Evolutionary conservation across 2,113 vertebrate species (phyloP).

Genomic region (Cynoglossus semilaevis): DNA sequence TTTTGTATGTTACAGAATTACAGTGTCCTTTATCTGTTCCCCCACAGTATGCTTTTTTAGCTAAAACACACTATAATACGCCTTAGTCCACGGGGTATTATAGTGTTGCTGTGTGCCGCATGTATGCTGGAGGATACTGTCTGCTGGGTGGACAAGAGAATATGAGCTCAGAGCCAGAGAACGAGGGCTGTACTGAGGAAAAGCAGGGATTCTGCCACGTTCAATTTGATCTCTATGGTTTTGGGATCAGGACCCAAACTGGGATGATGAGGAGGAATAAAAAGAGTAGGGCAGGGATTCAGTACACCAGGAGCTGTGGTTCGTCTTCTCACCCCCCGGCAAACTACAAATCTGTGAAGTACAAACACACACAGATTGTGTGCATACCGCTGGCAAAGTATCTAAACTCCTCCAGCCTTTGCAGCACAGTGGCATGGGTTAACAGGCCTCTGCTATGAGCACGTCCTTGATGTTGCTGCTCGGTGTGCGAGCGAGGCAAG

Average conservation of each 20-base stretch:
- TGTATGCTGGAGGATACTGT: constrained; percentile 20
- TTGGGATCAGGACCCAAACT: constrained; percentile 33
- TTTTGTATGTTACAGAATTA: not conserved
- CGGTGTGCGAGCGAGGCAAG: constrained; percentile 26
- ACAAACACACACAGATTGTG: constrained; percentile 22
- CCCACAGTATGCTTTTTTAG: no score
- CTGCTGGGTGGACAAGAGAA: constrained; percentile 24
- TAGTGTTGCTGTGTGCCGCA: constrained; percentile 1
- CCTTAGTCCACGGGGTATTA: not conserved
- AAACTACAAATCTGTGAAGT: constrained; percentile 25
- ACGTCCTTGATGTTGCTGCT: constrained; percentile 69
- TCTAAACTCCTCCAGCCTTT: constrained; percentile 47
- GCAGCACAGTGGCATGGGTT: constrained; percentile 67
- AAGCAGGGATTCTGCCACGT: constrained; percentile 33
- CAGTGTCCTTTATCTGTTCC: no score
- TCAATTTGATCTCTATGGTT: constrained; percentile 51
- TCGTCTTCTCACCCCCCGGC: constrained; percentile 44
- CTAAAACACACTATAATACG: no score
- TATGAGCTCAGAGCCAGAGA: constrained; percentile 50
- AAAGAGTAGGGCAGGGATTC: constrained; percentile 5
- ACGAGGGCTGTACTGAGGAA: constrained; percentile 32
- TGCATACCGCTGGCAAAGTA: constrained; percentile 44
- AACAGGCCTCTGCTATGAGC: constrained; percentile 66
- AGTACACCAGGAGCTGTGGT: constrained; percentile 37
- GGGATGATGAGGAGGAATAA: constrained; percentile 10